phyloP scores from a whole-genome alignment of 2,888 invertebrate species.

The Mimumesa dahlbomi region DNA sequence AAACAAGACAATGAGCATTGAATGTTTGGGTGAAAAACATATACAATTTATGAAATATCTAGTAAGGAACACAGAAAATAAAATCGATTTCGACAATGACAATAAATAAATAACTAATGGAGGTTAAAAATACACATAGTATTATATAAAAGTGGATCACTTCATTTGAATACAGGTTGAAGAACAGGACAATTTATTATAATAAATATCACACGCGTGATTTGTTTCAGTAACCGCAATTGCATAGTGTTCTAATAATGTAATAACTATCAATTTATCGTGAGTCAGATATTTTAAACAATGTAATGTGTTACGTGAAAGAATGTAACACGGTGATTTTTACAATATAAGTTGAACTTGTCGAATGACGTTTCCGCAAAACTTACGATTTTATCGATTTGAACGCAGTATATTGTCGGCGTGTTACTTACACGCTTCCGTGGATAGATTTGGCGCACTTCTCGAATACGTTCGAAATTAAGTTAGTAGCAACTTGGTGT shows the following conservation, averaged over 20 bases:
- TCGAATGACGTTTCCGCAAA: too few species aligned
- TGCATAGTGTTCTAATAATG: neutral
- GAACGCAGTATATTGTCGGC: too few species aligned
- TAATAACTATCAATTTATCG: neutral
- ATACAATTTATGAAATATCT: too few species aligned
- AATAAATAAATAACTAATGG: too few species aligned
- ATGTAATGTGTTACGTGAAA: neutral
- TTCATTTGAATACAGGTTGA: constrained; percentile 24
- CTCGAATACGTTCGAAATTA: neutral
- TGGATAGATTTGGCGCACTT: neutral
- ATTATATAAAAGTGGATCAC: constrained; percentile 20
- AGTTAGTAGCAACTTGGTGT: neutral
- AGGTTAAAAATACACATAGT: too few species aligned
- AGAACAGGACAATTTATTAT: constrained; percentile 4
- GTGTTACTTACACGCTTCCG: constrained; percentile 11
- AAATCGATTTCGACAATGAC: too few species aligned
- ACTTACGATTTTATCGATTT: too few species aligned
- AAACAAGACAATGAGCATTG: too few species aligned
- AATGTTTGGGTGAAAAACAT: neutral
- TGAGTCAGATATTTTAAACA: neutral
- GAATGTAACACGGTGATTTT: too few species aligned
- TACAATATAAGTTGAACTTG: too few species aligned
- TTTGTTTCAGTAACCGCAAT: constrained; percentile 33
- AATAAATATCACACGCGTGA: constrained; percentile 33
- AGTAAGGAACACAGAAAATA: too few species aligned